A percentile compares a stretch with the other conserved stretches of the same genome.
phyloP scores from a whole-genome alignment of 2,888 invertebrate genomes.

The Emmelina monodactyla region DNA sequence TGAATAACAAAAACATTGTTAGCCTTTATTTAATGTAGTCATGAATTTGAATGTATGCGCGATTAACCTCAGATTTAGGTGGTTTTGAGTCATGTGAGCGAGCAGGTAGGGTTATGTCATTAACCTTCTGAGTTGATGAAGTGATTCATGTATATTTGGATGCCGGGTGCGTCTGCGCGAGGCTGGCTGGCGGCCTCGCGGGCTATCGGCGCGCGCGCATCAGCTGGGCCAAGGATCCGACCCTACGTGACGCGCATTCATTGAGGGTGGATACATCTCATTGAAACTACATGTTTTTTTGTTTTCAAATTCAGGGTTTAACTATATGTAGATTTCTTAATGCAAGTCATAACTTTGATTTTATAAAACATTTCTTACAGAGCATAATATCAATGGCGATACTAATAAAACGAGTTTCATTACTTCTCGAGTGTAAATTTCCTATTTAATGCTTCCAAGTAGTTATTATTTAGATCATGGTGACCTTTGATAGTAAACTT shows the following conservation, averaged over 20 bases:
- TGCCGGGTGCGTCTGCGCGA: slow-evolving; percentile 44
- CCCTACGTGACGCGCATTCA: slow-evolving; percentile 33
- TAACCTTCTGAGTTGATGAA: slow-evolving; percentile 31
- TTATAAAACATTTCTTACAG: too few relatives aligned
- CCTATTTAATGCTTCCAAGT: too few relatives aligned
- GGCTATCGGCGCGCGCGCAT: slow-evolving; percentile 31
- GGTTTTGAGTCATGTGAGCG: not conserved
- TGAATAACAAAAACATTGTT: not conserved
- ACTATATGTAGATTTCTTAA: too few relatives aligned
- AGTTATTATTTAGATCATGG: not conserved
- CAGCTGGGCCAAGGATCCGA: slow-evolving; percentile 45
- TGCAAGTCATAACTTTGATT: too few relatives aligned
- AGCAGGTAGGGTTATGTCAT: slow-evolving; percentile 20
- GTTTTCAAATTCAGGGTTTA: too few relatives aligned
- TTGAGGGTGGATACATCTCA: not conserved
- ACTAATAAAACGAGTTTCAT: too few relatives aligned
- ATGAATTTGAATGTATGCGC: not conserved
- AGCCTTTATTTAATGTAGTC: not conserved
- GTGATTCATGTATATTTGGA: slow-evolving; percentile 45
- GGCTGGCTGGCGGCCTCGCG: slow-evolving; percentile 44
- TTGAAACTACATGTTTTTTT: too few relatives aligned
- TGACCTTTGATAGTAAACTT: not conserved
- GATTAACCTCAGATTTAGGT: not conserved
- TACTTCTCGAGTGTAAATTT: too few relatives aligned
- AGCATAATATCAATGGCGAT: too few relatives aligned